Conservation (phyloP, 2,113 vertebrate species). For the Melanocharis versteri region DNA sequence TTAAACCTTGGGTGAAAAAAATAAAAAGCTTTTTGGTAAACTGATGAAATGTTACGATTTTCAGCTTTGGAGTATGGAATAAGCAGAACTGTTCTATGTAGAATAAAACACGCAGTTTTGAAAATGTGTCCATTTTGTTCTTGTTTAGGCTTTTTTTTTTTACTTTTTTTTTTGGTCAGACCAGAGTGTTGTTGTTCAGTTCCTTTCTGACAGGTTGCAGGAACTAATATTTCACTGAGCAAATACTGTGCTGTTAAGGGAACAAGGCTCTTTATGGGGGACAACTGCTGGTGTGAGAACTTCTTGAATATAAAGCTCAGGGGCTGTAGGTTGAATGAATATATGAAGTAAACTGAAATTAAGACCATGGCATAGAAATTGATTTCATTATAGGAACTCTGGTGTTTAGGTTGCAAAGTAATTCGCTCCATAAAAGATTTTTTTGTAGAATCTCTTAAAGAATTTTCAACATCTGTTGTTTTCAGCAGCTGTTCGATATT, state of each 20-base stretch:
- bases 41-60: not conserved
- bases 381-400: not conserved
- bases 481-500: slow-evolving; percentile 12
- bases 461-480: slow-evolving; percentile 8
- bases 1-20: slow-evolving; percentile 17
- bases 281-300: not conserved
- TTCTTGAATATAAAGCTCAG: not conserved
- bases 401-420: not conserved
- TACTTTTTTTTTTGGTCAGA: not conserved
- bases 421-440: not conserved
- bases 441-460: not conserved
- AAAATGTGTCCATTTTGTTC: not conserved
- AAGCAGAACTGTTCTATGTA: not conserved
- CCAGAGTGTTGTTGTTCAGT: not conserved
- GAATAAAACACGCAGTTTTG: not conserved
- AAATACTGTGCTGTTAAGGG: not conserved
- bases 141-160: not conserved
- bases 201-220: not conserved
- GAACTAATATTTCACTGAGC: not conserved
- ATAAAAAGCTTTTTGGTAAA: not conserved
- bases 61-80: not conserved
- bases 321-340: not conserved
- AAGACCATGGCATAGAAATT: not conserved
- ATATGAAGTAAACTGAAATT: not conserved
- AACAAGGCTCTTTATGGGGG: not conserved